Evolutionary conservation across 92 coral and sea anemone genomes (phyloP).

Genomic region (Anthopleura xanthogrammica): DNA sequence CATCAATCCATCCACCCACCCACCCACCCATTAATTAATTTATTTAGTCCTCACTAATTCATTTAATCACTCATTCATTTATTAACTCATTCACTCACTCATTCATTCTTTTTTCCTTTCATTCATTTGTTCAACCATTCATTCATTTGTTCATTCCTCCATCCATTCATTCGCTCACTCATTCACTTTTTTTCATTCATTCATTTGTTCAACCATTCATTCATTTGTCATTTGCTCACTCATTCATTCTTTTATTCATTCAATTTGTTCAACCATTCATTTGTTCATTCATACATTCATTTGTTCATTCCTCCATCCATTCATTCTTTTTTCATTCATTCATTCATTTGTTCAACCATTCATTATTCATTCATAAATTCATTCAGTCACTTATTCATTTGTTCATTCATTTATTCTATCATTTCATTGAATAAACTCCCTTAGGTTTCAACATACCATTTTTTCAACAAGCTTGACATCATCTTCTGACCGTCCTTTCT

Average conservation of each 20-base stretch:
- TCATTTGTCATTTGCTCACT: not conserved
- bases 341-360: too few relatives aligned
- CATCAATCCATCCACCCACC: not conserved
- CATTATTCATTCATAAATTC: not conserved
- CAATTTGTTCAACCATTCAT: not conserved
- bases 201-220: not conserved
- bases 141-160: not conserved
- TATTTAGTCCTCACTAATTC: too few relatives aligned
- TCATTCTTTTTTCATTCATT: not conserved
- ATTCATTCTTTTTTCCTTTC: too few relatives aligned
- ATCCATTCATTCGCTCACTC: not conserved
- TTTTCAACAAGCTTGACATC: conserved; percentile 80
- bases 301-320: not conserved
- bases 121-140: not conserved
- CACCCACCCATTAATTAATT: too few relatives aligned
- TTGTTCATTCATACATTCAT: too few relatives aligned
- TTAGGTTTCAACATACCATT: conserved; percentile 55
- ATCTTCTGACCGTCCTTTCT: conserved; percentile 85
- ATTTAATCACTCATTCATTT: not conserved
- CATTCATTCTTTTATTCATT: not conserved
- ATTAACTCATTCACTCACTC: too few relatives aligned
- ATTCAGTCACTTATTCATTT: not conserved
- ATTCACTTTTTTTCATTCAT: not conserved
- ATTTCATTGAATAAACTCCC: too few relatives aligned
- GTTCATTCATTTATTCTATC: not conserved